Evolutionary conservation across 2,888 invertebrate species (phyloP).

Genomic region (Notodonta ziczac): DNA sequence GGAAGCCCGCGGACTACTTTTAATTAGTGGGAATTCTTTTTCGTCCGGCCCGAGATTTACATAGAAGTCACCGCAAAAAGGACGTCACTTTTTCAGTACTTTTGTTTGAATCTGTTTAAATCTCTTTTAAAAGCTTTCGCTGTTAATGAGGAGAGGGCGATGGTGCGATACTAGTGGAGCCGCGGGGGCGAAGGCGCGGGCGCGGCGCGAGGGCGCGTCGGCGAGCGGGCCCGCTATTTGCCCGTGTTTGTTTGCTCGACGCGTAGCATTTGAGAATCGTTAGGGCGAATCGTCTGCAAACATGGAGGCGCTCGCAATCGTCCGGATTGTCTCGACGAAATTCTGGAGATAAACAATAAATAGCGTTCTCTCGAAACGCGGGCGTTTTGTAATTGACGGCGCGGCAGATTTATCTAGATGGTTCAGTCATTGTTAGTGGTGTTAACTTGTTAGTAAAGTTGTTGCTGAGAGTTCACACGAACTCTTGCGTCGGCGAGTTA

Average conservation of each 20-base stretch:
- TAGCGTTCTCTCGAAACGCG: constrained; percentile 75
- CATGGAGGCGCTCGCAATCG: constrained; percentile 73
- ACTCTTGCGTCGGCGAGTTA: constrained; percentile 74
- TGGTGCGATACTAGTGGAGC: constrained; percentile 49
- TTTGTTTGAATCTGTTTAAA: constrained; percentile 78
- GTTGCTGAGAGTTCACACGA: constrained; percentile 78
- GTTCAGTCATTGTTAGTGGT: constrained; percentile 82
- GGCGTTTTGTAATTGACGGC: constrained; percentile 79
- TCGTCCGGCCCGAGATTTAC: constrained; percentile 70
- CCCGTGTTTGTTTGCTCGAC: constrained; percentile 74
- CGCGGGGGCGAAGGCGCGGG: constrained; percentile 26
- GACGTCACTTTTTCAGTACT: constrained; percentile 75
- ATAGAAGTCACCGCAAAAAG: constrained; percentile 78
- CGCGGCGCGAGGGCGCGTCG: constrained; percentile 36
- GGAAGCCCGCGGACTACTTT: constrained; percentile 63
- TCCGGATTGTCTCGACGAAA: constrained; percentile 74
- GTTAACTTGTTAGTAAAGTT: constrained; percentile 81
- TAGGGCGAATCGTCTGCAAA: constrained; percentile 79
- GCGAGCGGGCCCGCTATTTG: constrained; percentile 64
- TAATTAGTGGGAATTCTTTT: constrained; percentile 75
- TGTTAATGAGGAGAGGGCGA: constrained; percentile 74
- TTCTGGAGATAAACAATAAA: constrained; percentile 77
- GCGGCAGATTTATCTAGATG: constrained; percentile 79
- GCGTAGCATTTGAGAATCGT: constrained; percentile 82
- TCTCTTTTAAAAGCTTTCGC: constrained; percentile 75